These are phyloP conservation scores for Pangasius sanitwongsei DNA, from an alignment of 2,797 vertebrate genomes.

Conservation along the genomic window DNA sequence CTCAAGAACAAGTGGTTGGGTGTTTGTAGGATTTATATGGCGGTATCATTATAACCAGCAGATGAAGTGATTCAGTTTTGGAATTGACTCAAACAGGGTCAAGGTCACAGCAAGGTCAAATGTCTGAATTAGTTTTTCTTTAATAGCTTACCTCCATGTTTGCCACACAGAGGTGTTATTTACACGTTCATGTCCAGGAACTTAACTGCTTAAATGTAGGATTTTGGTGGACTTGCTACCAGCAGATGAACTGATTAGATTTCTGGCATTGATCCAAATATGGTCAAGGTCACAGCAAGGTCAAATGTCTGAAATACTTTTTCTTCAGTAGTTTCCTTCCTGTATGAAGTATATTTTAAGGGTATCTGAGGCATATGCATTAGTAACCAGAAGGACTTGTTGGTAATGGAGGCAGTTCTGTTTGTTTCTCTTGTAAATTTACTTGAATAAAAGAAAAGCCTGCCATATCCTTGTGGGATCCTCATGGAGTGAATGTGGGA, in stretches of 20 bases:
- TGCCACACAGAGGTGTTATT: no score
- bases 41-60: no score
- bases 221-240: neutral
- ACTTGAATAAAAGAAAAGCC: neutral
- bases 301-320: neutral
- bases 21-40: no score
- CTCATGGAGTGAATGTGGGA: no score
- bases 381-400: neutral
- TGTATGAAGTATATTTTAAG: neutral
- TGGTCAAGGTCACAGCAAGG: neutral
- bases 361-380: no score
- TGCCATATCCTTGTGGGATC: neutral
- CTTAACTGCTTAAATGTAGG: neutral
- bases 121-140: neutral
- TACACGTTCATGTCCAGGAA: no score
- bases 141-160: neutral
- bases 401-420: neutral
- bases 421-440: neutral
- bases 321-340: neutral
- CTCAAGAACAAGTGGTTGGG: no score
- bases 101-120: no score
- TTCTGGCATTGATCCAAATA: neutral
- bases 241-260: neutral
- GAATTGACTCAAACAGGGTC: no score
- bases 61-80: no score